Evolutionary conservation across 2,113 vertebrate species (phyloP).

Genomic region (Gila orcuttii): DNA sequence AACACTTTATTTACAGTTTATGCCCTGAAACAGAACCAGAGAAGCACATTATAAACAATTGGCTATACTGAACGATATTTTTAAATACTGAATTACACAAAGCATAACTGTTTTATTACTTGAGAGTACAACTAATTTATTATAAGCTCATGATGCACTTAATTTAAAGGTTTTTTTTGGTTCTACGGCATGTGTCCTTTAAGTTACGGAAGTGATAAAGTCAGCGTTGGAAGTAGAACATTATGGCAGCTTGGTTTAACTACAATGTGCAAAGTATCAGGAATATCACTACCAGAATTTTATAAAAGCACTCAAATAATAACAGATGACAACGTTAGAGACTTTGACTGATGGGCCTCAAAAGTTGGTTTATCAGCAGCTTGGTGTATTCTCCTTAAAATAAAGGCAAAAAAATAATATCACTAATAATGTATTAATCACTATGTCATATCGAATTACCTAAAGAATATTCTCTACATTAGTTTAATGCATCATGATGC

Average conservation of each 20-base stretch:
- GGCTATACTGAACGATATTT: background rate
- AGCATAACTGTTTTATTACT: background rate
- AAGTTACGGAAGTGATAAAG: too few species aligned
- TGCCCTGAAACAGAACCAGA: background rate
- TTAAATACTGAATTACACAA: background rate
- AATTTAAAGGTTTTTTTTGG: too few species aligned
- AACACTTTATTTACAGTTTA: background rate
- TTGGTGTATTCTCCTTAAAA: constrained; percentile 40
- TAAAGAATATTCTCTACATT: background rate
- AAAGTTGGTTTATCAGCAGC: constrained; percentile 16
- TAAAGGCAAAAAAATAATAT: background rate
- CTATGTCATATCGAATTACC: too few species aligned
- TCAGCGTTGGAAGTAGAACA: too few species aligned
- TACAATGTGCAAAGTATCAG: background rate
- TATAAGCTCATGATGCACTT: too few species aligned
- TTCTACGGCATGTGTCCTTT: too few species aligned
- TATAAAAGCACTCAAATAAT: background rate
- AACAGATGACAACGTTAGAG: constrained; percentile 5
- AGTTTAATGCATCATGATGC: background rate
- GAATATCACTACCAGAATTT: background rate
- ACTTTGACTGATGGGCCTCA: constrained; percentile 17
- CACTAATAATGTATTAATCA: background rate
- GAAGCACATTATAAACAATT: background rate
- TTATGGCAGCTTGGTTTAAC: background rate
- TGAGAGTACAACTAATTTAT: background rate